These are phyloP conservation scores for Zenarchopterus dispar DNA, from an alignment of 2,797 vertebrate species.

Conservation along the genomic window DNA sequence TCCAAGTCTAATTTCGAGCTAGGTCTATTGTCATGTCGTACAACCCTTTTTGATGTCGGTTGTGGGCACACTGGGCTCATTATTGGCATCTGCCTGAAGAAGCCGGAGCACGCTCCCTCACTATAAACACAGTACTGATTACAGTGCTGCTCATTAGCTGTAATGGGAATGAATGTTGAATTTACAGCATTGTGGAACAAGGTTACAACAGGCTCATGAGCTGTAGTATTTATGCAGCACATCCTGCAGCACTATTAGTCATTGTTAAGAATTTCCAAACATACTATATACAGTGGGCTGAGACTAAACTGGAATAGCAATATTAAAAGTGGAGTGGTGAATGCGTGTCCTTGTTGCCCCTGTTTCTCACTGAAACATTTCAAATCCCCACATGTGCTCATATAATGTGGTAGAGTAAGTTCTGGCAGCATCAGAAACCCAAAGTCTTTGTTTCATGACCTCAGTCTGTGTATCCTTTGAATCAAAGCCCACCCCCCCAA, in stretches of 20 bases:
- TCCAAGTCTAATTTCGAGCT: conserved; percentile 32
- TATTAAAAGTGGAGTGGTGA: conserved; percentile 58
- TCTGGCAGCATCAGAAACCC: conserved; percentile 55
- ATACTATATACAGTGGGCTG: conserved; percentile 36
- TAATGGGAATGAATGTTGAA: conserved; percentile 72
- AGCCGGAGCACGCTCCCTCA: conserved; percentile 39
- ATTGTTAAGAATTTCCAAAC: conserved; percentile 65
- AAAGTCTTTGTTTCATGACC: conserved; percentile 79
- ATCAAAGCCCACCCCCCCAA: conserved; percentile 65
- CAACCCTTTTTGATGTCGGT: conserved; percentile 47
- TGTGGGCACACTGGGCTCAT: conserved; percentile 31
- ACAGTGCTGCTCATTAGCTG: conserved; percentile 70
- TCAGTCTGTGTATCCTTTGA: conserved; percentile 74
- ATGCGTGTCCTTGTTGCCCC: conserved; percentile 42
- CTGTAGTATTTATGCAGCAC: conserved; percentile 52
- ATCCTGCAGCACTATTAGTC: conserved; percentile 66
- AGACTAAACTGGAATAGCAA: conserved; percentile 49
- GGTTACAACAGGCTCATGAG: conserved; percentile 72
- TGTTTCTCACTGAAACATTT: conserved; percentile 51
- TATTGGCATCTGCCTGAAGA: conserved; percentile 67
- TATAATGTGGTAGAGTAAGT: conserved; percentile 53
- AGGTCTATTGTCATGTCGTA: conserved; percentile 49
- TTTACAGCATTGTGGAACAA: conserved; percentile 69
- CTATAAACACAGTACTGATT: conserved; percentile 59
- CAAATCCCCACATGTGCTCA: conserved; percentile 34